Conservation (phyloP, 2,113 vertebrate genomes). For the Osmerus eperlanus region DNA sequence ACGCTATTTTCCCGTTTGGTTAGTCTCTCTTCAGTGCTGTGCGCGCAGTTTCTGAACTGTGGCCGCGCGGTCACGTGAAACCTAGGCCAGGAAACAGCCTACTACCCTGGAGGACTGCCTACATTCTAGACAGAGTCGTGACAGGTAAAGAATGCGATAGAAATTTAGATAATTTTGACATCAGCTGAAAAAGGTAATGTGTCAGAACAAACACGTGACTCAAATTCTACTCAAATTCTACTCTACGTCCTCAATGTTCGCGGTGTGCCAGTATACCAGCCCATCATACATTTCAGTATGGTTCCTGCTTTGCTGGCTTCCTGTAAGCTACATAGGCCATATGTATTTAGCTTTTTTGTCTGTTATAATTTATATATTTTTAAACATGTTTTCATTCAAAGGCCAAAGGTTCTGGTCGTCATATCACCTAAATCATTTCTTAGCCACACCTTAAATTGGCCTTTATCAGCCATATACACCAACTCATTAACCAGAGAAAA, state of each 20-base stretch:
- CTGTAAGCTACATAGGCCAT: too few relatives aligned
- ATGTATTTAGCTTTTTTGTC: too few relatives aligned
- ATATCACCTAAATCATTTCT: background rate
- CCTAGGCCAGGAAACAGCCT: slow-evolving; percentile 8
- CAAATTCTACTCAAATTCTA: too few relatives aligned
- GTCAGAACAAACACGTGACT: too few relatives aligned
- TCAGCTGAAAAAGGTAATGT: too few relatives aligned
- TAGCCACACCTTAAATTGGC: slow-evolving; percentile 15
- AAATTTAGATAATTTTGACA: too few relatives aligned
- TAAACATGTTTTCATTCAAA: too few relatives aligned
- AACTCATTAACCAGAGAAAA: slow-evolving; percentile 17
- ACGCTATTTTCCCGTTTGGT: background rate
- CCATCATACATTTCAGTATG: too few relatives aligned
- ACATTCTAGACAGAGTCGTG: background rate
- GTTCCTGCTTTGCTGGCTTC: too few relatives aligned
- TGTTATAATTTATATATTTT: too few relatives aligned
- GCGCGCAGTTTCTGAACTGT: slow-evolving; percentile 9
- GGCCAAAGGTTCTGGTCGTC: background rate
- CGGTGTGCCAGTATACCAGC: too few relatives aligned
- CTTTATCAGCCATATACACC: slow-evolving; percentile 9
- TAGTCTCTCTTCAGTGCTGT: background rate
- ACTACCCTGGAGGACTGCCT: background rate
- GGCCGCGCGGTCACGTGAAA: slow-evolving; percentile 27
- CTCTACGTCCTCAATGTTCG: too few relatives aligned
- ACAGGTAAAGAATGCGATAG: background rate